A percentile compares a stretch with the other conserved stretches of the same genome.
phyloP scores from a whole-genome alignment of 2,888 invertebrate species.

The Punctoribates punctum region DNA sequence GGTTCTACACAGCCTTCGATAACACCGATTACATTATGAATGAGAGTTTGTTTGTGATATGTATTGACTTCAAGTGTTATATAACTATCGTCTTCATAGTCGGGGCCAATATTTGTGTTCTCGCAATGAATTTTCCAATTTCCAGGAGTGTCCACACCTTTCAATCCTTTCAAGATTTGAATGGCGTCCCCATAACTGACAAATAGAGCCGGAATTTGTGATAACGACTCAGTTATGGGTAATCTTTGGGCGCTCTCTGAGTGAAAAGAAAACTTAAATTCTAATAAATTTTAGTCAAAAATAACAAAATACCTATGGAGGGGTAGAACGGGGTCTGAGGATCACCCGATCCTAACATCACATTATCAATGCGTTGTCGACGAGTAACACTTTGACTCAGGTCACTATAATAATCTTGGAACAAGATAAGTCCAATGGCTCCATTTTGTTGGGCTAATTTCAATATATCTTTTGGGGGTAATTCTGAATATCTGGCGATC shows the following conservation, averaged over 20 bases:
- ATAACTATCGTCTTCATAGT: conserved; percentile 39
- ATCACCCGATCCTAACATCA: background rate
- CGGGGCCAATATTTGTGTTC: conserved; percentile 45
- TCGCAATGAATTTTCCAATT: conserved; percentile 45
- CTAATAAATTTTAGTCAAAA: no score
- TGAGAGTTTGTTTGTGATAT: conserved; percentile 40
- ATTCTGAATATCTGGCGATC: conserved; percentile 57
- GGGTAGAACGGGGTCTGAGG: conserved; percentile 2
- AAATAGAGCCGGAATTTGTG: conserved; percentile 46
- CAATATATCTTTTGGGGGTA: conserved; percentile 39
- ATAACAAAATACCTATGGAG: background rate
- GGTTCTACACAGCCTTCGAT: conserved; percentile 51
- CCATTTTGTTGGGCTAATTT: conserved; percentile 51
- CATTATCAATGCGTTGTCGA: background rate
- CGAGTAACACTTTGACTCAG: background rate
- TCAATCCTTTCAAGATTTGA: conserved; percentile 42
- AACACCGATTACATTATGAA: conserved; percentile 52
- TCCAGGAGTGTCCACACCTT: conserved; percentile 44
- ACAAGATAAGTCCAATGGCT: background rate
- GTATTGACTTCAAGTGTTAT: conserved; percentile 44
- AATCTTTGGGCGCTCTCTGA: conserved; percentile 18
- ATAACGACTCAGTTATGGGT: background rate
- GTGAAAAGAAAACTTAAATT: background rate
- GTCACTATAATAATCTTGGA: background rate
- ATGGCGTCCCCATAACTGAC: conserved; percentile 48